These are phyloP conservation scores for Plecotus auritus DNA, from an alignment of 2,113 vertebrate genomes.

Conservation along the genomic window DNA sequence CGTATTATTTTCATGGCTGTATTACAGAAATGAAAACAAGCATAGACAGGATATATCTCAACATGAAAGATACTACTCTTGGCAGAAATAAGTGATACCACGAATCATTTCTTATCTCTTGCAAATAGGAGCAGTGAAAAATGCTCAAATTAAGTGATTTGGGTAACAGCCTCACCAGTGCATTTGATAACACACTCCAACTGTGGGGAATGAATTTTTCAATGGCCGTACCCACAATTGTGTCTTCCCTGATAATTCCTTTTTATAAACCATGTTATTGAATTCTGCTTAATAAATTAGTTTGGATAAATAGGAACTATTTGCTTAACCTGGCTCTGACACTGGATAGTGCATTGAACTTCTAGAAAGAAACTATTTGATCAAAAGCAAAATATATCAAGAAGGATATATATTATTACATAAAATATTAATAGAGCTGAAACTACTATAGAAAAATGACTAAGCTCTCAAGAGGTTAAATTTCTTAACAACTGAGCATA, in stretches of 20 bases:
- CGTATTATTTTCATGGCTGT: not conserved
- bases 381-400: conserved; percentile 29
- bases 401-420: conserved; percentile 3
- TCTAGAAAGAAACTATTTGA: not conserved
- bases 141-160: not conserved
- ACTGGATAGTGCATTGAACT: not conserved
- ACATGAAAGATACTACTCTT: not conserved
- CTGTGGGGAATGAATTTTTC: not conserved
- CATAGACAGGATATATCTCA: not conserved
- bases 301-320: conserved; percentile 15
- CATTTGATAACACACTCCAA: not conserved
- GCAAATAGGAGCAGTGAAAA: not conserved
- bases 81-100: not conserved
- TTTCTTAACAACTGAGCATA: not conserved
- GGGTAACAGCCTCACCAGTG: not conserved
- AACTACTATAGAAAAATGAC: conserved; percentile 11
- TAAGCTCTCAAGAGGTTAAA: conserved; percentile 2
- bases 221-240: not conserved
- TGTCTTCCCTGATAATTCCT: conserved; percentile 13
- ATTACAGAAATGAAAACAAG: not conserved
- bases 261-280: not conserved
- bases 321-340: not conserved
- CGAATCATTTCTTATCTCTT: not conserved
- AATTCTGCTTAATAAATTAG: conserved; percentile 26
- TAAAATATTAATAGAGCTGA: conserved; percentile 26